A percentile compares a stretch with the other conserved stretches of the same genome.
Conservation (phyloP, 2,888 invertebrate species). For the Rhagophthalmus giganteus region DNA sequence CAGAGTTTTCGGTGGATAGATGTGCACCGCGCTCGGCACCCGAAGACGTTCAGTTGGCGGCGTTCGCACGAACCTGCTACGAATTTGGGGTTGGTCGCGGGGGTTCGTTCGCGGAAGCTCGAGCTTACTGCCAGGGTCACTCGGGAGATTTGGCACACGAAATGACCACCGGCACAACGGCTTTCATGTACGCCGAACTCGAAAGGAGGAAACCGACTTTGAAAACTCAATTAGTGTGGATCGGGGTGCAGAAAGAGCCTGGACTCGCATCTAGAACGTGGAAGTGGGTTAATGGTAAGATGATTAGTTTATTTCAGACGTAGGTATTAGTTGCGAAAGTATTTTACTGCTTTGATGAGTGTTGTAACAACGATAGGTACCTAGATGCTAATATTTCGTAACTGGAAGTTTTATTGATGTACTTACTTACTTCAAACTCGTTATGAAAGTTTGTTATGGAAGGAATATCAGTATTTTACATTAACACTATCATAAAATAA, state of each 20-base stretch:
- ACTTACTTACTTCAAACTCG: too few relatives aligned
- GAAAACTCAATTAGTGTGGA: slow-evolving; percentile 88
- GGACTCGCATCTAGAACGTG: slow-evolving; percentile 80
- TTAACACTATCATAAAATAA: too few relatives aligned
- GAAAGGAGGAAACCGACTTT: slow-evolving; percentile 77
- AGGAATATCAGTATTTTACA: too few relatives aligned
- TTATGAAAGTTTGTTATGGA: too few relatives aligned
- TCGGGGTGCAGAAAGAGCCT: slow-evolving; percentile 87
- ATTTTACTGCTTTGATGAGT: too few relatives aligned
- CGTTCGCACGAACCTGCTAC: slow-evolving; percentile 85
- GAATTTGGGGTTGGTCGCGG: slow-evolving; percentile 84
- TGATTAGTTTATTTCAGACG: too few relatives aligned
- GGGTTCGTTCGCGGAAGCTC: slow-evolving; percentile 80
- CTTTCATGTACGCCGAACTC: slow-evolving; percentile 75
- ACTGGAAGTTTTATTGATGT: too few relatives aligned
- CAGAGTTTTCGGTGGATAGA: slow-evolving; percentile 84
- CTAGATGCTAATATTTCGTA: too few relatives aligned
- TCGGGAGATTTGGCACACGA: slow-evolving; percentile 71
- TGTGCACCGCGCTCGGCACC: slow-evolving; percentile 75
- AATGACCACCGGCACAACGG: slow-evolving; percentile 61
- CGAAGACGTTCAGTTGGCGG: slow-evolving; percentile 79
- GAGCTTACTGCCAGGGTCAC: slow-evolving; percentile 69
- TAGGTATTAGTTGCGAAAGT: too few relatives aligned
- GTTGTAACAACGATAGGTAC: too few relatives aligned
- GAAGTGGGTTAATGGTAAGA: slow-evolving; percentile 89